Percentiles rank a stretch among this genome's conserved stretches.
These are phyloP conservation scores for Carlito syrichta DNA, from an alignment of 2,113 vertebrate species.

Conservation along the genomic window DNA sequence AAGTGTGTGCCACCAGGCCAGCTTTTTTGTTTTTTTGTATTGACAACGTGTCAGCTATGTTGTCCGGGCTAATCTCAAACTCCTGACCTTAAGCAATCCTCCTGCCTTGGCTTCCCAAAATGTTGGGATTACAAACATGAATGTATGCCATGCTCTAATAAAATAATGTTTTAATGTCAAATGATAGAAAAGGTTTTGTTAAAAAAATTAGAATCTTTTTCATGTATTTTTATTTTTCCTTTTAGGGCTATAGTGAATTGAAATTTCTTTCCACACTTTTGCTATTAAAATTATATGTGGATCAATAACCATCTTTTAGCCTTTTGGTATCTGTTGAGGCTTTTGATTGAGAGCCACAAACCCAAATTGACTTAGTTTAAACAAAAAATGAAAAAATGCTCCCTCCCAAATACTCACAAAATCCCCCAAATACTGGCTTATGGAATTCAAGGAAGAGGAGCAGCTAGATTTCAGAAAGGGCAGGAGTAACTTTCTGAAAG, in stretches of 20 bases:
- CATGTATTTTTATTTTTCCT: neutral
- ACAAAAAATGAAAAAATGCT: neutral
- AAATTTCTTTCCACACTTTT: neutral
- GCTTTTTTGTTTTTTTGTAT: too few relatives aligned
- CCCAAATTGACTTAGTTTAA: neutral
- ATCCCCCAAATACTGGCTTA: neutral
- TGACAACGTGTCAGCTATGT: too few relatives aligned
- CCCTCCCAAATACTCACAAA: neutral
- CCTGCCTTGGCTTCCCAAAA: too few relatives aligned
- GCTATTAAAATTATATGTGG: neutral
- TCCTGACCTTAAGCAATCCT: too few relatives aligned
- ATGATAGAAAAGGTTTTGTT: neutral
- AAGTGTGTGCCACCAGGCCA: too few relatives aligned
- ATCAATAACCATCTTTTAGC: neutral
- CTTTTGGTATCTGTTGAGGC: neutral
- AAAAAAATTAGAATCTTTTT: neutral
- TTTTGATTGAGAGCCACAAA: neutral
- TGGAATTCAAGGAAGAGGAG: neutral
- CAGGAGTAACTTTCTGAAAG: neutral
- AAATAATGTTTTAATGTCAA: neutral
- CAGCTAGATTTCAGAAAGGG: neutral
- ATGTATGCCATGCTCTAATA: too few relatives aligned
- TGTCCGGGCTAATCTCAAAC: too few relatives aligned
- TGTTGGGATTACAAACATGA: too few relatives aligned
- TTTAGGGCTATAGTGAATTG: neutral